Percentiles rank a stretch among this genome's conserved stretches.
Conservation (phyloP, 2,888 invertebrate genomes). For the Melikaiella ostensackeni region DNA sequence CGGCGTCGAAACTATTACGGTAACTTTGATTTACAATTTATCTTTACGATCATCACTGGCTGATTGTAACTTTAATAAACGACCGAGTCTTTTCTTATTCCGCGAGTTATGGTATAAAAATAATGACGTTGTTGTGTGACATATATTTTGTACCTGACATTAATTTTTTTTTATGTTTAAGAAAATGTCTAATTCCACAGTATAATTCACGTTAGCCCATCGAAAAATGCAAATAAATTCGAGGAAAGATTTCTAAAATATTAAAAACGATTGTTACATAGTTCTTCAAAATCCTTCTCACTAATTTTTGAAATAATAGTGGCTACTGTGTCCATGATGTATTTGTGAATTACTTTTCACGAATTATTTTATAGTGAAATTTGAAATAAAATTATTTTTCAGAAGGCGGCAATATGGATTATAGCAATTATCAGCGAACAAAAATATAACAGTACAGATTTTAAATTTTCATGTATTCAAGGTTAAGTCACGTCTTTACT, state of each 20-base stretch:
- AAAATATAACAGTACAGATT: not conserved
- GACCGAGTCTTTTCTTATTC: too few relatives aligned
- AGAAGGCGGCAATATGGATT: not conserved
- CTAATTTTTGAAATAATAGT: not conserved
- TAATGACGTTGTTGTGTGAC: too few relatives aligned
- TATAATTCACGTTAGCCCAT: too few relatives aligned
- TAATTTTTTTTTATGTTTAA: too few relatives aligned
- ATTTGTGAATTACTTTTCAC: not conserved
- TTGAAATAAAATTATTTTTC: not conserved
- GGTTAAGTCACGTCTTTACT: not conserved
- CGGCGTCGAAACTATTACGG: too few relatives aligned
- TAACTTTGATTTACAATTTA: too few relatives aligned
- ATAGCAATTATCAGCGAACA: not conserved
- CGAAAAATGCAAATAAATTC: too few relatives aligned
- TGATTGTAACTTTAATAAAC: too few relatives aligned
- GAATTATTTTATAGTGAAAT: not conserved
- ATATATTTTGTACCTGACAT: too few relatives aligned
- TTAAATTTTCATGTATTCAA: not conserved
- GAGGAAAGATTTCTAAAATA: not conserved
- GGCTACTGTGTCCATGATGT: not conserved
- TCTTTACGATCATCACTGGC: too few relatives aligned
- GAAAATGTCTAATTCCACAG: too few relatives aligned
- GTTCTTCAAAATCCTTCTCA: not conserved
- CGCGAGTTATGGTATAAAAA: too few relatives aligned
- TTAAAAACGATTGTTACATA: not conserved